Conservation (phyloP, 2,888 invertebrate genomes). For the Melinopterus prodromus region DNA sequence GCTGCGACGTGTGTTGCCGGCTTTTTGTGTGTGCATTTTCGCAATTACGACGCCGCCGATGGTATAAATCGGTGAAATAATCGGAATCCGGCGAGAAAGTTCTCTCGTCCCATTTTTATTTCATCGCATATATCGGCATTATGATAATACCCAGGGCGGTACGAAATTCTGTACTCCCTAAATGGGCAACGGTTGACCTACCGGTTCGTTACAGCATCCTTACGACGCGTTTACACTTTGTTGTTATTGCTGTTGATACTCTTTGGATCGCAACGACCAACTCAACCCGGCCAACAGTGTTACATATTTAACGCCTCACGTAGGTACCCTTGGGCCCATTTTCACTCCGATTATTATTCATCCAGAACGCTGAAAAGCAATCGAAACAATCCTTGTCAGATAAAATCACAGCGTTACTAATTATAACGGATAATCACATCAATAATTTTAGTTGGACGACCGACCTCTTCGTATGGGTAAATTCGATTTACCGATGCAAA, state of each 20-base stretch:
- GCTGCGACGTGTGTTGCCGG: no score
- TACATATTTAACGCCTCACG: constrained; percentile 10
- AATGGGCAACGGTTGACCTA: constrained; percentile 21
- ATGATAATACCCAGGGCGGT: constrained; percentile 22
- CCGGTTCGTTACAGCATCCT: constrained; percentile 24
- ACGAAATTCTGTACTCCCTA: constrained; percentile 16
- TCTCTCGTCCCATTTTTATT: constrained; percentile 17
- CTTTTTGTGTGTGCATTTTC: no score
- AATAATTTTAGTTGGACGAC: background rate
- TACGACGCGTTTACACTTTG: constrained; percentile 10
- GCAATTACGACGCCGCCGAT: no score
- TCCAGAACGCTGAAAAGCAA: no score
- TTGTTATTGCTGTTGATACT: constrained; percentile 8
- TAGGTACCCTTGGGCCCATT: background rate
- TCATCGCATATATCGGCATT: constrained; percentile 24
- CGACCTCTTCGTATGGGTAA: background rate
- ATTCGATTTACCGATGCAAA: background rate
- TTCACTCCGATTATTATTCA: background rate
- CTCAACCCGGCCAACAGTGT: background rate
- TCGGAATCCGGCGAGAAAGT: constrained; percentile 20
- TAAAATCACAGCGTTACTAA: no score
- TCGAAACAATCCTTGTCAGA: no score
- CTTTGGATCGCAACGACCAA: background rate
- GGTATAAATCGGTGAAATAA: constrained; percentile 8
- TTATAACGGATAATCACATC: background rate